Base-by-base conservation (phyloP, 2,888 invertebrate species). In the Palloptera scutellata region DNA sequence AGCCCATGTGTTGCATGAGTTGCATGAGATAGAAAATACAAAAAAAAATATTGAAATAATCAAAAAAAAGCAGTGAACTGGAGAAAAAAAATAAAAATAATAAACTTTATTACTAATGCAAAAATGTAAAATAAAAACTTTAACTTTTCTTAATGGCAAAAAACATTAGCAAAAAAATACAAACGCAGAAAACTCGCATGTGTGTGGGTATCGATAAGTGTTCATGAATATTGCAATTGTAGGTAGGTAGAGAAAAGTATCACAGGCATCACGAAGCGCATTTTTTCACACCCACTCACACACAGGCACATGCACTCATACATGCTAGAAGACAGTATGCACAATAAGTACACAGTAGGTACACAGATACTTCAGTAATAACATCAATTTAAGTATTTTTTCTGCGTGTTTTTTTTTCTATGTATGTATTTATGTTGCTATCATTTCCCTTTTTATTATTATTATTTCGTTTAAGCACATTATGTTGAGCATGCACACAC, bases 331-430 rank as follows among this genome's bases (percentile, higher is more conserved):
- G 30, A 30, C 30, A 30, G 30, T 30, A 30, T 6, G 6, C n/a
- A n/a, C n/a, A n/a, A n/a, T n/a, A n/a, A n/a, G n/a, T n/a, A n/a
- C n/a, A 30, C 30, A 30, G 30, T 30, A 30, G 30, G 6, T 30
- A 30, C 30, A 30, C 61, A 51, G 48, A 61, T 61, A 61, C 61
- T 61, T 61, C 20, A 48, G 61, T 30, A 51, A 51, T 61, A 61
- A 61, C 48, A 48, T 61, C 51, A 61, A 61, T 61, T 61, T 48
- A 6, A 13, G 13, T 8, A 48, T 48, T 48, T 48, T 48, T 48
- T 48, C 6, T n/a, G n/a, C n/a, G n/a, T n/a, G n/a, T 30, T 48
- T 4, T 2, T 48, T n/a, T 48, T 48, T 48, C 2, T n/a, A 8
- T 48, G 51, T 48, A 48, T 48, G 51, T n/a, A 48, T n/a, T 3